A percentile compares a stretch with the other conserved stretches of the same genome.
Conservation (phyloP, 2,888 invertebrate genomes). For the Lithosia quadra region DNA sequence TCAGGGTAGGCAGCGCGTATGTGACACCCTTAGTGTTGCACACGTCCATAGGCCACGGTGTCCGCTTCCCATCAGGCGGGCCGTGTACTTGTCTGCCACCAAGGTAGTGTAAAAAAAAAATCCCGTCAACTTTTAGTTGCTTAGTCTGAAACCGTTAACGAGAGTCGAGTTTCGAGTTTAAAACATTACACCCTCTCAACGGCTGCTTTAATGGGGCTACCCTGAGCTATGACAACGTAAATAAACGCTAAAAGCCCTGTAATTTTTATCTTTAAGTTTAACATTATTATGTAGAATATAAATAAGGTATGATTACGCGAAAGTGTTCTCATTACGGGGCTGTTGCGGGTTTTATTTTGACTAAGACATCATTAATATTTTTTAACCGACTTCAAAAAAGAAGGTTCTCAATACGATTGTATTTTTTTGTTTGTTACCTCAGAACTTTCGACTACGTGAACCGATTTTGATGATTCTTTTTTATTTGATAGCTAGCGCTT, state of each 20-base stretch:
- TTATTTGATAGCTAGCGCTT: too few relatives aligned
- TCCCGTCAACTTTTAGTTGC: constrained; percentile 40
- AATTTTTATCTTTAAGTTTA: constrained; percentile 56
- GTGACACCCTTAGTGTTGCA: too few relatives aligned
- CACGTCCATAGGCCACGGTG: too few relatives aligned
- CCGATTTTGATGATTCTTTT: too few relatives aligned
- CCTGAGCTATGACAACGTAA: constrained; percentile 53
- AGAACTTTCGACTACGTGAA: too few relatives aligned
- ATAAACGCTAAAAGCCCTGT: constrained; percentile 60
- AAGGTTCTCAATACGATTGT: too few relatives aligned
- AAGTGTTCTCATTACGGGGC: constrained; percentile 15
- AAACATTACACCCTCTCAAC: constrained; percentile 57
- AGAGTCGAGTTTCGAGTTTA: constrained; percentile 56
- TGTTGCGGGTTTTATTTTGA: not conserved
- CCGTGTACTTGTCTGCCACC: too few relatives aligned
- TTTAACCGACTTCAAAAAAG: too few relatives aligned
- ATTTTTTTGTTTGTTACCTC: too few relatives aligned
- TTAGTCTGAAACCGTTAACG: constrained; percentile 36
- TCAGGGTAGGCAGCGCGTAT: too few relatives aligned
- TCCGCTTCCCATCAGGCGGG: too few relatives aligned
- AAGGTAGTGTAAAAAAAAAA: too few relatives aligned
- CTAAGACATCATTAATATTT: not conserved
- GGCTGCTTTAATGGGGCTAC: constrained; percentile 57
- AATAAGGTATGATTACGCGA: constrained; percentile 36
- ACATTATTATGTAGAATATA: constrained; percentile 44